Evolutionary conservation across 2,888 invertebrate genomes (phyloP).

Genomic region (Hoplodrina blanda): DNA sequence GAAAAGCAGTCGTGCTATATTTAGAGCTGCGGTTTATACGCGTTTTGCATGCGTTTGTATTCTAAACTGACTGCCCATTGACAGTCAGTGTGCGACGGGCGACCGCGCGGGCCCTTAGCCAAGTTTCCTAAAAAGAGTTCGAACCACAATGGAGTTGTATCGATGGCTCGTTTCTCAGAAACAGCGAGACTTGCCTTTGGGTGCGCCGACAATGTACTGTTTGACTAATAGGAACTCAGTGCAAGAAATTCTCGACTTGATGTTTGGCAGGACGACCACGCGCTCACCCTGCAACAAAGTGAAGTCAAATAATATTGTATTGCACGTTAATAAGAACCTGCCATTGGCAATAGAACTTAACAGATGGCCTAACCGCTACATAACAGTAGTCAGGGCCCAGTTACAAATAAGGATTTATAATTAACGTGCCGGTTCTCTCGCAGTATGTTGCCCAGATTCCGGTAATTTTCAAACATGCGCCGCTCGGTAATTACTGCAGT

Average conservation of each 20-base stretch:
- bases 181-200: constrained; percentile 31
- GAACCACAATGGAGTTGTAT: constrained; percentile 51
- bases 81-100: constrained; percentile 40
- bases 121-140: constrained; percentile 50
- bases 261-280: constrained; percentile 9
- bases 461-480: constrained; percentile 27
- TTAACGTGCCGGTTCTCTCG: constrained; percentile 19
- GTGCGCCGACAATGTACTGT: constrained; percentile 42
- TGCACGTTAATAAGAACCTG: neutral
- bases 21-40: constrained; percentile 44
- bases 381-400: constrained; percentile 29
- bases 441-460: constrained; percentile 12
- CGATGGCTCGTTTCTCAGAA: constrained; percentile 54
- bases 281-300: neutral
- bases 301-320: neutral
- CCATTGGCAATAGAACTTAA: constrained; percentile 13
- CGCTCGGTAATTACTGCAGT: constrained; percentile 28
- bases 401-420: constrained; percentile 37
- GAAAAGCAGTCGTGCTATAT: constrained; percentile 52
- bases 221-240: constrained; percentile 37
- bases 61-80: constrained; percentile 7
- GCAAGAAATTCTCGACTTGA: constrained; percentile 23
- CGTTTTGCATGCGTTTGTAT: constrained; percentile 50
- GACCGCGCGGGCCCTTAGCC: constrained; percentile 39
- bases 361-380: constrained; percentile 26